Base-by-base conservation (phyloP, 2,888 invertebrate genomes). In the Hydriomena furcata region DNA sequence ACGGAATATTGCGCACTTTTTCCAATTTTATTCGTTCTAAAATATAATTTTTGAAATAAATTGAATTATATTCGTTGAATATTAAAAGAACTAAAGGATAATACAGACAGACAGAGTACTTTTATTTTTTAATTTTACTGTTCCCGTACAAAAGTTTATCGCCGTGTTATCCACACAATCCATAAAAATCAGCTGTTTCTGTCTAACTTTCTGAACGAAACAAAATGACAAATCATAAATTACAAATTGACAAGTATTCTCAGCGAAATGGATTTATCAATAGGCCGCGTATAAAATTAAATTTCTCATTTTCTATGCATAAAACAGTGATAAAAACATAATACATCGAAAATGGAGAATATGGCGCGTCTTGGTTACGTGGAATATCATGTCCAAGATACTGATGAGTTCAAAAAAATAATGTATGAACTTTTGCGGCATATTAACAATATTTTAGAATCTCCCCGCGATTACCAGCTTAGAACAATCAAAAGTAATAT, bases 291-390 rank as follows among this genome's bases (percentile, higher is more conserved):
- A 58, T 31, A 58, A 54, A 47, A 52, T 50, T 17, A 52, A 24
- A 55, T 56, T 57, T 41, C 37, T 11, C 51, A 43, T 49, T 55
- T 47, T 50, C 21, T 43, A 53, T 49, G 37, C 44, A 31, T 37
- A 32, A 48, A 49, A 55, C 40, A 53, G 37, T 42, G 46, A 34
- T 43, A 40, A 56, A 52, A 62, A 65, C 25, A 45, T 28, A 55
- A 32, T 52, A 20, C 53, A 56, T 34, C 32, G 8, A 79, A 61
- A 72, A 90, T 90, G 90, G 89, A 90, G 58, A 84, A 86, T 55
- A 84, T 82, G 76, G 89, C 90, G 28, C 82, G 89, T 42, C 72
- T 90, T 37, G 90, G 89, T 54, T 62, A 85, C 25, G 72, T 90
- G n/a, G 90, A 90, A 66, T 81, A 83, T 64, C 73, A 71, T 54